These are phyloP conservation scores for Pseudonaja textilis DNA, from an alignment of 2,113 vertebrate genomes.

Conservation along the genomic window DNA sequence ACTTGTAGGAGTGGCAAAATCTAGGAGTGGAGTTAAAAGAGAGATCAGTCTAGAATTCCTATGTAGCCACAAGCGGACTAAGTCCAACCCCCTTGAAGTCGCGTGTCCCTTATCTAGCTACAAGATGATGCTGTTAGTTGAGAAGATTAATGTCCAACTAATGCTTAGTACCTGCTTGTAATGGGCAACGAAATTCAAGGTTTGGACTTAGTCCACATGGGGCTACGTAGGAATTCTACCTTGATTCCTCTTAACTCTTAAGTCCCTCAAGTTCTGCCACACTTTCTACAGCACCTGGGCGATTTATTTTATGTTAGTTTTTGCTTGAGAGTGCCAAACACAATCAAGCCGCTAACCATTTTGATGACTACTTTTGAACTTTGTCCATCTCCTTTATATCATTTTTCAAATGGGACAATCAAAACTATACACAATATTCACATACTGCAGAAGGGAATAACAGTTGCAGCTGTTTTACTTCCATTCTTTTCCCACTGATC, in stretches of 20 bases:
- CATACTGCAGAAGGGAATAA: not conserved
- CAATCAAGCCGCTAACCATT: not conserved
- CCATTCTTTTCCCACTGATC: not conserved
- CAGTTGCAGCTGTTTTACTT: not conserved
- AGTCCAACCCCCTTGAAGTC: not conserved
- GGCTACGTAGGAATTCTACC: not conserved
- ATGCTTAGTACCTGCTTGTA: not conserved
- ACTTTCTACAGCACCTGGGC: not conserved
- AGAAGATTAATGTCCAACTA: not conserved
- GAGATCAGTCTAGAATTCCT: not conserved
- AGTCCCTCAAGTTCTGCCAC: not conserved
- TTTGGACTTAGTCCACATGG: not conserved
- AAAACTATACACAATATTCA: not conserved
- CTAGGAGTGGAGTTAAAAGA: not conserved
- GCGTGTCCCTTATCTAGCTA: too few relatives aligned
- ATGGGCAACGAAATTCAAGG: not conserved
- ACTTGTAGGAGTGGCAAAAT: not conserved
- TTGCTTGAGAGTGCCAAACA: not conserved
- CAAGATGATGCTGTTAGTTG: not conserved
- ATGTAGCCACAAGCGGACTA: not conserved
- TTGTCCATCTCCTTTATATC: not conserved
- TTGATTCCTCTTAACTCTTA: not conserved
- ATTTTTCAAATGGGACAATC: not conserved
- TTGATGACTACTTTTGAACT: not conserved
- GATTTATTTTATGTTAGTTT: not conserved